Conservation (phyloP, 2,797 vertebrate species). For the Parambassis ranga region DNA sequence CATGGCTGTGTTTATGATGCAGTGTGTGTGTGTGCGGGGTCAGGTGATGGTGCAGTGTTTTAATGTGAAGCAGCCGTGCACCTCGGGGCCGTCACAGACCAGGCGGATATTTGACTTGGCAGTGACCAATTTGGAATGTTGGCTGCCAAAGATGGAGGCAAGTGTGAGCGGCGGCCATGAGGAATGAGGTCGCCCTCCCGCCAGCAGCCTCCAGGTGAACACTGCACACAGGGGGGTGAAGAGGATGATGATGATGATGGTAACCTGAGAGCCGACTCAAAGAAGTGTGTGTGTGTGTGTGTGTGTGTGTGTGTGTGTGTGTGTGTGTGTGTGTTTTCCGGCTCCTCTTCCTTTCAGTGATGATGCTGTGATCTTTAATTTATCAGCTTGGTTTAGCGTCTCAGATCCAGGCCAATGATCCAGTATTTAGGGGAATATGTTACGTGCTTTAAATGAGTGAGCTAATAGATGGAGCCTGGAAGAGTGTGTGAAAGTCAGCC, state of each 20-base stretch:
- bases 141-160: slow-evolving; percentile 34
- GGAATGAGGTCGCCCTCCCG: slow-evolving; percentile 37
- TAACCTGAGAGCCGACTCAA: slow-evolving; percentile 62
- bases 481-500: slow-evolving; percentile 51
- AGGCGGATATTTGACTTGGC: slow-evolving; percentile 52
- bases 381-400: slow-evolving; percentile 54
- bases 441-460: slow-evolving; percentile 49
- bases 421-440: slow-evolving; percentile 57
- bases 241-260: too few relatives aligned
- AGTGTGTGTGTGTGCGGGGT: background rate
- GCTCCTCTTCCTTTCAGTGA: too few relatives aligned
- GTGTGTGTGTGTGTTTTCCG: too few relatives aligned
- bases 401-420: slow-evolving; percentile 58
- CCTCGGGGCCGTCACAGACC: background rate
- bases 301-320: too few relatives aligned
- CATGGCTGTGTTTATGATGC: background rate
- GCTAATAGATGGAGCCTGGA: slow-evolving; percentile 37
- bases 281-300: too few relatives aligned
- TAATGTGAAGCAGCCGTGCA: background rate
- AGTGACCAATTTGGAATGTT: slow-evolving; percentile 59
- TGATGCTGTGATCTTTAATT: slow-evolving; percentile 61
- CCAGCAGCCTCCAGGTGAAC: slow-evolving; percentile 50
- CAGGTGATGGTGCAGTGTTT: too few relatives aligned
- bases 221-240: slow-evolving; percentile 23
- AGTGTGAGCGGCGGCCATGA: slow-evolving; percentile 8